Conservation (phyloP, 2,797 vertebrate species). For the Hydrophis major region DNA sequence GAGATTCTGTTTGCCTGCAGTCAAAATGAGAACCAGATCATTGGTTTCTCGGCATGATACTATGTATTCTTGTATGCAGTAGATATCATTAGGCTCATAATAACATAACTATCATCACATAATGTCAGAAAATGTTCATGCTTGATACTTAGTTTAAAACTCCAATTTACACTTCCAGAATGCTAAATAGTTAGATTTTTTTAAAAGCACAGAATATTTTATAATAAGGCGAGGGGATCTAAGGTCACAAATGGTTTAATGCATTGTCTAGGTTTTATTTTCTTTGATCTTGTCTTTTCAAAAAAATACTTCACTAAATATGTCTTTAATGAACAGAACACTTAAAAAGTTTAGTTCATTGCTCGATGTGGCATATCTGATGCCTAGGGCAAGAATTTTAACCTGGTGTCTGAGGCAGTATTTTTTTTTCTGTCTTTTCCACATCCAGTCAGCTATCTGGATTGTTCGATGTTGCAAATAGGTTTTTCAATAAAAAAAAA, state of each 20-base stretch:
- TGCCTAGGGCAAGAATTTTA: constrained; percentile 4
- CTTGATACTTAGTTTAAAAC: constrained; percentile 77
- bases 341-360: constrained; percentile 26
- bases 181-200: constrained; percentile 74
- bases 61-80: constrained; percentile 77
- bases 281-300: constrained; percentile 45
- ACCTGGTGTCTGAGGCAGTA: constrained; percentile 4
- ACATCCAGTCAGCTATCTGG: not conserved
- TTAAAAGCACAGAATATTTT: not conserved
- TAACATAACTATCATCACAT: constrained; percentile 81
- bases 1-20: constrained; percentile 83
- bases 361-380: not conserved
- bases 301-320: constrained; percentile 9
- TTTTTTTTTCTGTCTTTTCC: not conserved
- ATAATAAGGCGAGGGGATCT: constrained; percentile 41
- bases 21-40: constrained; percentile 82
- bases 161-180: constrained; percentile 79
- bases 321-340: constrained; percentile 31
- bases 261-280: constrained; percentile 45
- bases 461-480: not conserved
- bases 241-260: constrained; percentile 54
- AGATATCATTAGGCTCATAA: constrained; percentile 88
- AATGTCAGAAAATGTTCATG: constrained; percentile 79
- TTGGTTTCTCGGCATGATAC: constrained; percentile 87
- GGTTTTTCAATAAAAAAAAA: too few relatives aligned